Evolutionary conservation across 2,113 vertebrate genomes (phyloP), one percentile per base, ranked within the genome.

Genomic region (Tylochromis polylepis): DNA sequence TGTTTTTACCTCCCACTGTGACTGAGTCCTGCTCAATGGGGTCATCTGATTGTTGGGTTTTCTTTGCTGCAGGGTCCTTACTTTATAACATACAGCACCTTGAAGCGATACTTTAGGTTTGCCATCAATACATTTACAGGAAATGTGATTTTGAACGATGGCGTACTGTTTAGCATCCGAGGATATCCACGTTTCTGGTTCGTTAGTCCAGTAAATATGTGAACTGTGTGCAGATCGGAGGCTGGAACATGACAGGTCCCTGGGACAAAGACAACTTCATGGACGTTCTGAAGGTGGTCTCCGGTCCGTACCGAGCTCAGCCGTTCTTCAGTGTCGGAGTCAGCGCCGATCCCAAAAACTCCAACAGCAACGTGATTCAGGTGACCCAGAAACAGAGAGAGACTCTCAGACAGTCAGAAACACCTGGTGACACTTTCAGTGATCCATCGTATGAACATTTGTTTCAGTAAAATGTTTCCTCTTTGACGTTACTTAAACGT

Each of bases 331-430:
- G 97, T 0, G 96, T 99, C 4, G 97, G 97, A 0, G 95, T 99
- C 94, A 97, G 97, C 1, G 96, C 98, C 0, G 99, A 99, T 89
- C 97, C 98, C 41, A 99, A 99, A 90, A 99, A 97, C 94, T 99
- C 98, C 91, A 99, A 99, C 96, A 98, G 97, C 94, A 99, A 99
- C 5, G 43, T 99, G 81, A 99, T 99, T 88, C 98, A 99, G 97
- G 99, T 99, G 51, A 72, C 49, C 34, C 80, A 18, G 16, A n/a
- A 8, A 10, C 97, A 98, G 97, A 97, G 3, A 2, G 3, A 4
- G 8, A 3, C 11, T 6, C 4, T 14, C 12, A 22, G 22, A 29
- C 22, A 20, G 27, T 15, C 36, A 29, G 70, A 72, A 72, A 46
- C 38, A 72, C 3, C 67, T 27, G 67, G 22, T 46, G 41, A 72